phyloP scores from a whole-genome alignment of 1,140 invertebrate species.

The Musca vetustissima region DNA sequence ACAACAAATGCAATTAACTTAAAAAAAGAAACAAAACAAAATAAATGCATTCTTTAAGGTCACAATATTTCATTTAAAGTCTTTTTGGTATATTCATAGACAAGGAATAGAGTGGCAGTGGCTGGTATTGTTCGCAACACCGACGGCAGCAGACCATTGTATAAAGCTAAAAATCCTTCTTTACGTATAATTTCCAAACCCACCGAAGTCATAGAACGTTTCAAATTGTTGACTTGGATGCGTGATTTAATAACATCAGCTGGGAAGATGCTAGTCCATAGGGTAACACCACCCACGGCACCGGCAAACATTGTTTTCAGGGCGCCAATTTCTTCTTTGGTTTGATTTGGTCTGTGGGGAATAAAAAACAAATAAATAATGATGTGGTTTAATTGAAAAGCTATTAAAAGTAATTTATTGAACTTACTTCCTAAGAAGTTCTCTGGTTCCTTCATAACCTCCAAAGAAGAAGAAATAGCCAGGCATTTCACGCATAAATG shows the following conservation, averaged over 20 bases:
- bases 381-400: not conserved
- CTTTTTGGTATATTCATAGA: constrained; percentile 91
- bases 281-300: constrained; percentile 81
- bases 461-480: constrained; percentile 99
- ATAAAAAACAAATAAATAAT: constrained; percentile 1
- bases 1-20: not conserved
- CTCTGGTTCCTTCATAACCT: constrained; percentile 84
- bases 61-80: constrained; percentile 59
- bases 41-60: constrained; percentile 11
- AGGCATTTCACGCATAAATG: constrained; percentile 95
- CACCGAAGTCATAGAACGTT: constrained; percentile 67
- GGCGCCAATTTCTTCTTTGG: constrained; percentile 74
- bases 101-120: constrained; percentile 91
- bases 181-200: constrained; percentile 73
- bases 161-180: constrained; percentile 83
- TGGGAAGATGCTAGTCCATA: constrained; percentile 95
- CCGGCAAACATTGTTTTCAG: constrained; percentile 85
- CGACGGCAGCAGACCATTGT: constrained; percentile 91
- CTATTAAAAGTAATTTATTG: constrained; percentile 15
- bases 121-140: constrained; percentile 91
- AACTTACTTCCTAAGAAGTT: constrained; percentile 63
- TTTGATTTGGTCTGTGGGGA: constrained; percentile 64
- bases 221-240: constrained; percentile 81
- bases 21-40: not conserved
- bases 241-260: constrained; percentile 96